Conservation (phyloP, 92 coral and sea anemone species). For the Zoanthus sociatus region DNA sequence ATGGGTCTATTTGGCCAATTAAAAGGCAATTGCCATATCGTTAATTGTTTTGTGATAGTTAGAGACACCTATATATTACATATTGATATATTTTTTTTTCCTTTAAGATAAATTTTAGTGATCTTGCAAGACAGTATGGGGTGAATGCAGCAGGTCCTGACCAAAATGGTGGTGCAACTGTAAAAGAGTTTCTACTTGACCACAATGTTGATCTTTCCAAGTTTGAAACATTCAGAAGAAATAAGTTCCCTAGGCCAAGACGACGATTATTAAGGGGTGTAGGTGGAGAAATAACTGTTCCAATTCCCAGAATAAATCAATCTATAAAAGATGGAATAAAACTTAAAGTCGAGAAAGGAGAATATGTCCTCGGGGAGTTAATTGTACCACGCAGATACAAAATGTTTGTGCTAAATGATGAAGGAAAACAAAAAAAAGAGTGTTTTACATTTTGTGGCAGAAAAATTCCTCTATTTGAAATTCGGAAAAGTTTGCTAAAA, state of each 20-base stretch:
- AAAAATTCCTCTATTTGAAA: constrained; percentile 53
- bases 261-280: background rate
- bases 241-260: background rate
- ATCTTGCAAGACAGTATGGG: constrained; percentile 20
- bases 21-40: no score
- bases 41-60: no score
- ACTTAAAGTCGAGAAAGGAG: constrained; percentile 54
- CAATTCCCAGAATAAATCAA: constrained; percentile 56
- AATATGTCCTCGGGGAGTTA: background rate
- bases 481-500: constrained; percentile 7
- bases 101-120: constrained; percentile 5
- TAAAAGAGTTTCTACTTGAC: constrained; percentile 20
- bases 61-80: no score
- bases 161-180: constrained; percentile 19
- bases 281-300: constrained; percentile 55
- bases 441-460: constrained; percentile 20
- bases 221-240: background rate
- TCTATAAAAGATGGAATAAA: constrained; percentile 38
- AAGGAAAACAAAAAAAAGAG: constrained; percentile 9
- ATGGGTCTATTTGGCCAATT: no score
- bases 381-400: constrained; percentile 27
- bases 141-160: background rate
- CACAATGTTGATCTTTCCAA: constrained; percentile 9
- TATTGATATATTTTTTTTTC: background rate
- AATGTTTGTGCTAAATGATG: constrained; percentile 14